A percentile compares a stretch with the other conserved stretches of the same genome.
These are phyloP conservation scores for Subanguina moxae DNA, from an alignment of 1,140 invertebrate genomes.

Conservation along the genomic window DNA sequence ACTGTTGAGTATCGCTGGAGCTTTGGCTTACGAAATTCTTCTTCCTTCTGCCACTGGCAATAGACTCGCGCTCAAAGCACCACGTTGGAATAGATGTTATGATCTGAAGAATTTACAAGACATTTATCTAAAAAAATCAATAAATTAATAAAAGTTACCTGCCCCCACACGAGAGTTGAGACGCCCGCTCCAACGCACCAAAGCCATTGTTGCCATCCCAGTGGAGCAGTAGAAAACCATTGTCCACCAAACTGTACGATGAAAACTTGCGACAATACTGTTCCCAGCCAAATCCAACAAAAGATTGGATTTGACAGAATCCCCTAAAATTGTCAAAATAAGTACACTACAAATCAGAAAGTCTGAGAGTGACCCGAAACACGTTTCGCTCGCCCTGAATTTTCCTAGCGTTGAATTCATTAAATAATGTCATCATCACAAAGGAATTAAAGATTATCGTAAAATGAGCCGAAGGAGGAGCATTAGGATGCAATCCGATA, in stretches of 20 bases:
- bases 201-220: conserved; percentile 89
- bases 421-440: conserved; percentile 99
- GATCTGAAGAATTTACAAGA: too few species aligned
- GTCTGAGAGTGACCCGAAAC: conserved; percentile 65
- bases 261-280: conserved; percentile 82
- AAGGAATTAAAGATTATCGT: conserved; percentile 99
- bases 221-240: conserved; percentile 84
- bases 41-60: too few species aligned
- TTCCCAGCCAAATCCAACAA: conserved; percentile 92
- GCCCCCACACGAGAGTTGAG: conserved; percentile 90
- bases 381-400: conserved; percentile 98
- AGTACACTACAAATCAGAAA: background rate
- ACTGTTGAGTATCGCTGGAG: too few species aligned
- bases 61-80: too few species aligned
- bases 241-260: conserved; percentile 94
- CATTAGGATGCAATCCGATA: conserved; percentile 68
- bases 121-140: too few species aligned
- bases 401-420: conserved; percentile 98
- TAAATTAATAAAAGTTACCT: conserved; percentile 65
- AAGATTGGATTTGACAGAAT: conserved; percentile 96
- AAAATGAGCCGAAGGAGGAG: conserved; percentile 87
- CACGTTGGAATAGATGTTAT: too few species aligned
- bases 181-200: conserved; percentile 90
- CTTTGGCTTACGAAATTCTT: too few species aligned
- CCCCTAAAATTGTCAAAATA: conserved; percentile 62